Base-by-base conservation (phyloP, 2,113 vertebrate genomes). In the Lasiurus cinereus region DNA sequence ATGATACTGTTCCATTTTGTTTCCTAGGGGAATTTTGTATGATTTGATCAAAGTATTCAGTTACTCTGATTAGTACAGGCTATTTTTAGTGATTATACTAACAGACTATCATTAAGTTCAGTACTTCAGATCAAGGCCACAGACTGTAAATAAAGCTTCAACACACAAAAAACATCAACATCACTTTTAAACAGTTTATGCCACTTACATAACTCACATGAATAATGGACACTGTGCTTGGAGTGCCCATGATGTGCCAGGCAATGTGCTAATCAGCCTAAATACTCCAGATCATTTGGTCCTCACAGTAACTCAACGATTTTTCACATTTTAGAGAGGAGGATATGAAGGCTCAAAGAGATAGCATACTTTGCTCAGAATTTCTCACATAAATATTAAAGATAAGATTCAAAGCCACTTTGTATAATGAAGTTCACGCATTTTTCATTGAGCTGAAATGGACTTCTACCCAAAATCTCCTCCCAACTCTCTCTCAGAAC, bases 401-500 rank as follows among this genome's bases (percentile, higher is more conserved):
- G 4, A 19, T 67, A 14, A 16, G 1, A 70, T 91, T 87, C 36
- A 74, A 76, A 88, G 33, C 5, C 12, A 83, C 33, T 92, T 94
- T 18, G 52, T 62, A 36, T 13, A 14, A 78, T 86, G 69, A 88
- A 94, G 29, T 90, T 80, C 2, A 79, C 29, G 3, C 13, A 70
- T 88, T 97, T 90, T 93, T 48, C 24, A 72, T 36, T 73, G 29
- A 82, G 39, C 43, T 82, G 48, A 91, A 77, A 74, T 48, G 36
- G 43, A 84, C 29, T 77, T 87, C 15, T 52, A 69, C 33, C 29
- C 21, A 52, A 52, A 76, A 76, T 46, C 62, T 91, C 22, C 48
- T 2, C 69, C 9, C 78, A 15, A 79, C 8, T 87, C 48, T 83
- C 16, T 93, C n/a, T 67, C n/a, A 36, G 8, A 77, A 22, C 31